Conservation (phyloP, 1,140 invertebrate genomes). For the Drosophila lacteicornis region DNA sequence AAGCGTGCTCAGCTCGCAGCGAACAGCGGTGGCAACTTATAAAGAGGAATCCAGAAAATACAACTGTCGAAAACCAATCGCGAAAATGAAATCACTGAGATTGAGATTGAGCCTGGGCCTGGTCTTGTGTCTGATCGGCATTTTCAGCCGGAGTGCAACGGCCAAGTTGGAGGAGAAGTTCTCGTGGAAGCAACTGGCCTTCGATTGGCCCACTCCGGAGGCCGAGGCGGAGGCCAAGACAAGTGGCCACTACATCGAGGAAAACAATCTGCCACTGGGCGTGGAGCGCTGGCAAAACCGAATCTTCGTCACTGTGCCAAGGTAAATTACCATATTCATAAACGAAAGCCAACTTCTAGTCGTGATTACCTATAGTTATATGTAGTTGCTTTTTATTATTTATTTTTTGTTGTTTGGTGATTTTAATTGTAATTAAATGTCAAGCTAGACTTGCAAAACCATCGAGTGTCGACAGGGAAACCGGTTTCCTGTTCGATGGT, state of each 20-base stretch:
- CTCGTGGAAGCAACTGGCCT: conserved; percentile 89
- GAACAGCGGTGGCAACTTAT: conserved; percentile 25
- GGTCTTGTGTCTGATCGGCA: conserved; percentile 56
- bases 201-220: conserved; percentile 88
- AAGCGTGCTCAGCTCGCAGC: conserved; percentile 47
- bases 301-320: conserved; percentile 91
- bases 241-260: conserved; percentile 87
- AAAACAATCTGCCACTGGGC: conserved; percentile 91
- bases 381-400: conserved; percentile 28
- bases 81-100: conserved; percentile 43
- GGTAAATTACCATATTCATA: conserved; percentile 75
- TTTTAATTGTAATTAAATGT: conserved; percentile 54
- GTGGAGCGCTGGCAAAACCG: conserved; percentile 91
- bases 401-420: conserved; percentile 37
- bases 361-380: conserved; percentile 30
- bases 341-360: conserved; percentile 19
- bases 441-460: conserved; percentile 67
- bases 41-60: background rate
- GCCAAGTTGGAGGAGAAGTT: conserved; percentile 87
- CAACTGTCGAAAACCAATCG: background rate
- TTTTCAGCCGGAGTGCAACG: conserved; percentile 32
- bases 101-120: conserved; percentile 45
- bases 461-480: conserved; percentile 50
- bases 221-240: conserved; percentile 87
- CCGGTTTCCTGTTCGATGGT: conserved; percentile 56